Conservation (phyloP, 2,113 vertebrate species). For the Entomyzon cyanotis region DNA sequence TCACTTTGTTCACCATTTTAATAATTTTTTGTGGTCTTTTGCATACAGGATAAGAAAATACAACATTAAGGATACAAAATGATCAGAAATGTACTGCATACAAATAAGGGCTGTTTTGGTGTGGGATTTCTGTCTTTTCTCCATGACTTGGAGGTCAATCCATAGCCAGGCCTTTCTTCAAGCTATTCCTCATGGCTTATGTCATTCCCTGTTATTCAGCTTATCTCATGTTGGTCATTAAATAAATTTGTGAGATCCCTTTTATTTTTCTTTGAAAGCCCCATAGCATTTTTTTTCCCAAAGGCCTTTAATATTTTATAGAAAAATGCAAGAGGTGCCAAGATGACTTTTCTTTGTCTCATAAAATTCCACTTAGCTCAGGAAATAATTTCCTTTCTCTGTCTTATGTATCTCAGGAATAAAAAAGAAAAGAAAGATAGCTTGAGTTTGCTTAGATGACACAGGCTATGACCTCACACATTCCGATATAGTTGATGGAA, state of each 20-base stretch:
- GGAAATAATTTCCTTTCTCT: not conserved
- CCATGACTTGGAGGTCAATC: not conserved
- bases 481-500: not conserved
- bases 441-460: not conserved
- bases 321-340: not conserved
- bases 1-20: not conserved
- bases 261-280: not conserved
- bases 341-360: not conserved
- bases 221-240: not conserved
- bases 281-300: not conserved
- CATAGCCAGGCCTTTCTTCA: not conserved
- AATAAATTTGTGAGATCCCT: not conserved
- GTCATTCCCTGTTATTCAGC: not conserved
- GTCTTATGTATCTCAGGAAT: accelerated
- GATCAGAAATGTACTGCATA: not conserved
- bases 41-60: not conserved
- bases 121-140: not conserved
- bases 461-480: not conserved
- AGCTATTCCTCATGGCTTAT: not conserved
- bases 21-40: not conserved
- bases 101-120: not conserved
- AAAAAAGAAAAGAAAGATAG: not conserved
- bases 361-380: not conserved
- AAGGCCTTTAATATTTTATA: not conserved
- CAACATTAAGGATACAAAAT: not conserved